Evolutionary conservation across 2,113 vertebrate species (phyloP), one percentile per base, ranked within the genome.

Genomic region (Sceloporus tristichus): DNA sequence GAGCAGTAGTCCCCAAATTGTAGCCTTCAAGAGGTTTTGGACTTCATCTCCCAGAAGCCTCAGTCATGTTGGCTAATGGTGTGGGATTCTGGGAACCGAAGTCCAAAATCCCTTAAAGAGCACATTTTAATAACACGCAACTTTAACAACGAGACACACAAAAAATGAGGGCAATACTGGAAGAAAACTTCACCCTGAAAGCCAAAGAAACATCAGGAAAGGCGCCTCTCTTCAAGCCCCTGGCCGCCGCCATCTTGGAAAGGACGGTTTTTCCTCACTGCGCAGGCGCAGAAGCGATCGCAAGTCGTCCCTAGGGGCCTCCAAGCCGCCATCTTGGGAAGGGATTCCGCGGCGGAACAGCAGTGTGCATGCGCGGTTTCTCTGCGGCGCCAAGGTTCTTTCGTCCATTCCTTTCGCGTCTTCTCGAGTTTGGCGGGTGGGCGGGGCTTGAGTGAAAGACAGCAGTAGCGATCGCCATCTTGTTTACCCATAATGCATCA

Each of bases 291-390:
- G 9, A 27, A 34, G 3, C 21, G 8, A 19, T 3, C 40, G 11
- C 14, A 10, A n/a, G 34, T 4, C 0, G 59, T 11, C 9, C 27
- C 6, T 1, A 7, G 10, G 75, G 7, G 38, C 34, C 1, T 34
- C 34, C 34, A 34, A 34, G 34, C 34, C 34, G 34, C 76, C 87
- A 62, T 73, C 87, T 89, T 85, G 27, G 38, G 76, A n/a, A 77
- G 34, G 62, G 16, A 40, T 10, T 0, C 1, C n/a, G 19, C 9
- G 40, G 19, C 2, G 25, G 0, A 18, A 40, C 10, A 66, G 6
- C n/a, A 56, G 0, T 9, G 23, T 21, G 77, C 23, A 14, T 40
- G 77, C n/a, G n/a, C 13, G 23, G 3, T 27, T 16, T 13, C 4
- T 74, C 23, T 53, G 23, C 40, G 1, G 4, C 74, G 1, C 34